Base-by-base conservation (phyloP, 64 coral and sea anemone genomes). In the Dendrophyllia cribrosa region DNA sequence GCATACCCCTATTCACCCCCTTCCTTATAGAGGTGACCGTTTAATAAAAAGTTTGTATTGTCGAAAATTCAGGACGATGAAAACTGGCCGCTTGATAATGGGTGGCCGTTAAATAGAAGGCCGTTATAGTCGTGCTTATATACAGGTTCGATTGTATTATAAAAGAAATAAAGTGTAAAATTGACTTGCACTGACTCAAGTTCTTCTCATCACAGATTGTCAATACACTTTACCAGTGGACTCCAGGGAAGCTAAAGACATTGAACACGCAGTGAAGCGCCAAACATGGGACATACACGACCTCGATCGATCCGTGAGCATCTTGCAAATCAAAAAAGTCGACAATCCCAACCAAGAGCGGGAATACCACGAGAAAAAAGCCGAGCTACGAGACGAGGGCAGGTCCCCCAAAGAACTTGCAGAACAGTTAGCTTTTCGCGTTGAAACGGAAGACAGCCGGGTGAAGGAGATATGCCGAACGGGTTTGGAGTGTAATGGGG, bases 171-270 rank as follows among this genome's bases (percentile, higher is more conserved):
- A 34, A 34, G 34, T 1, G 34, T 34, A 34, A 9, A 12, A 56
- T 9, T 56, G 53, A 56, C 7, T 7, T 56, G 0, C 11, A 55
- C 11, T 55, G 53, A 56, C 12, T 12, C 53, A 12, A 56, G 53
- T 56, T 56, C 12, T 56, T 56, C 10, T 14, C 20, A 24, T 52
- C 46, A 10, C 44, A 95, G 94, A 96, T 76, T 96, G 94, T 51
- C 94, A 96, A 20, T 77, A 66, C 49, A 75, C 59, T 51, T 88
- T 96, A 69, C 73, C 94, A 34, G 67, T 85, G 26, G 55, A 88
- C 68, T 96, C 94, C 51, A 81, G 94, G 43, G 94, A 96, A 55
- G 94, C 89, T 19, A 96, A 88, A 75, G 94, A 96, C 17, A 75
- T 96, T 24, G 70, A 66, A 51, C 51, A 84, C 51, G 68, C 20